phyloP scores from a whole-genome alignment of 2,888 invertebrate species.

The Marronus borbonicus region DNA sequence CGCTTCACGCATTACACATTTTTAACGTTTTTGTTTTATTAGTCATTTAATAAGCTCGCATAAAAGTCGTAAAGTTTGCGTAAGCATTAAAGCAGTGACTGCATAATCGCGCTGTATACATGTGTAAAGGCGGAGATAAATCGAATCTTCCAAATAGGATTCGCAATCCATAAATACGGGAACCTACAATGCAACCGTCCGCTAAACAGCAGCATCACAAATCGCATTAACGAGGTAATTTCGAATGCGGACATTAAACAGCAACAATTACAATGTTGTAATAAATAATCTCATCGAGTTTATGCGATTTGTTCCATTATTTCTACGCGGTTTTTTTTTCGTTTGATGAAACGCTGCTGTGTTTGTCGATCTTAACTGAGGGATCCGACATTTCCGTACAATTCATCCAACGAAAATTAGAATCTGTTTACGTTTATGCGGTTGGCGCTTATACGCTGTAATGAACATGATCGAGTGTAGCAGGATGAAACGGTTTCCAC shows the following conservation, averaged over 20 bases:
- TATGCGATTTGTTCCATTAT: neutral
- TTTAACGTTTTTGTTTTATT: no score
- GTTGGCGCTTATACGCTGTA: neutral
- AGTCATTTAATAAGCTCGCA: no score
- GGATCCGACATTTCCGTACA: neutral
- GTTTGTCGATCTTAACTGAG: no score
- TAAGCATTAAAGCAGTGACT: no score
- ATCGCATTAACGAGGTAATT: slow-evolving; percentile 31
- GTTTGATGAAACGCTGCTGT: no score
- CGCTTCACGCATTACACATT: no score
- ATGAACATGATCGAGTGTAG: slow-evolving; percentile 13
- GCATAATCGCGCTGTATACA: no score
- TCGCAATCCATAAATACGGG: neutral
- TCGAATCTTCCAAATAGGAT: slow-evolving; percentile 5
- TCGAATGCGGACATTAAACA: slow-evolving; percentile 15
- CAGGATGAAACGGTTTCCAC: slow-evolving; percentile 22
- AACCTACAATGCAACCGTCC: neutral
- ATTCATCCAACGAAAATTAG: slow-evolving; percentile 18
- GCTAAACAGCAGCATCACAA: slow-evolving; percentile 3
- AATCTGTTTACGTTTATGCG: slow-evolving; percentile 13
- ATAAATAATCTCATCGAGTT: slow-evolving; percentile 30
- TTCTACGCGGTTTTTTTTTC: neutral
- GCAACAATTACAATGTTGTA: slow-evolving; percentile 26
- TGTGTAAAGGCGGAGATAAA: neutral
- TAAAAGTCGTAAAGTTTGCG: no score